Base-by-base conservation (phyloP, 1,140 invertebrate species). In the Arion vulgaris region DNA sequence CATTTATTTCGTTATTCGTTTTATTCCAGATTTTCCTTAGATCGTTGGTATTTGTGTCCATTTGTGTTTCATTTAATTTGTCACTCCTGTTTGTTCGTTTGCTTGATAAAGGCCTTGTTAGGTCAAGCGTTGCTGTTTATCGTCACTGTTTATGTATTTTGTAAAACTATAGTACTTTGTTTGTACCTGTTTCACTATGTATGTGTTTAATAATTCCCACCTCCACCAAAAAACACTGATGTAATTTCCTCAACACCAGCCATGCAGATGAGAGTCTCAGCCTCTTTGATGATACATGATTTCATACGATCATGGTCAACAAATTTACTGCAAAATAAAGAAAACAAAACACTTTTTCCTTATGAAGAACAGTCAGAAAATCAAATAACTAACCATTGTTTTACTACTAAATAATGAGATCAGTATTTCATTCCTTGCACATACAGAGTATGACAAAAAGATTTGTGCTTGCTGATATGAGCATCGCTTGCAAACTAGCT, bases 211-310 rank as follows among this genome's bases (percentile, higher is more conserved):
- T n/a, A 28, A 72, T 75, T 72, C 83, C 80, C 78, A 90, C 89
- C 89, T 86, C 91, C 91, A 53, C 91, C 91, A 87, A 91, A 91
- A 83, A 89, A 92, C 15, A 91, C 86, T 39, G 90, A 89, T 15
- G 85, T 87, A 0, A 91, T 86, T 66, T 83, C 75, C 34, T 81
- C 78, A 4, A 91, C 87, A 28, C 84, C 79, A 53, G 86, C 86
- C 4, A 86, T 51, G 28, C 83, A 57, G 26, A 90, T 38, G 15
- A 91, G 66, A 38, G 89, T 90, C 36, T 80, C 36, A 34, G 86
- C 77, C 79, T 90, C 91, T 75, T 74, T 83, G 15, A 84, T 53
- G 13, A 91, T 79, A 81, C 87, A 89, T 13, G 83, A 79, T 68
- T 82, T 84, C 88, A 91, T 90, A 75, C 88, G 80, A 72, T 82